Evolutionary conservation across 2,113 vertebrate species (phyloP).

Genomic region (Ctenodactylus gundi): DNA sequence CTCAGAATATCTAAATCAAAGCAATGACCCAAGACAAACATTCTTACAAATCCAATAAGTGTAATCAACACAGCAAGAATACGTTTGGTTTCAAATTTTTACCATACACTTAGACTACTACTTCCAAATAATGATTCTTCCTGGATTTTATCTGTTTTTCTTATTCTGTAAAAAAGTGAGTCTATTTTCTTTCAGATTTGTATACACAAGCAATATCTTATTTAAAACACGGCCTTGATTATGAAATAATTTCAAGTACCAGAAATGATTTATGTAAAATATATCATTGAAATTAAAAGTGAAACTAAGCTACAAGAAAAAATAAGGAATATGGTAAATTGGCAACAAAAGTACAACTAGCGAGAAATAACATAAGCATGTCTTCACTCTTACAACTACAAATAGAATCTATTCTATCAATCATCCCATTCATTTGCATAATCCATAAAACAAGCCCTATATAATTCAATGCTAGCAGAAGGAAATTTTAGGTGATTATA

Average conservation of each 20-base stretch:
- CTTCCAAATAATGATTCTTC: neutral
- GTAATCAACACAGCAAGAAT: neutral
- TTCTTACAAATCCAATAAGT: neutral
- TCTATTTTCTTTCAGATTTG: neutral
- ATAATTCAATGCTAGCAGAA: neutral
- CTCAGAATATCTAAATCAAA: slow-evolving; percentile 15
- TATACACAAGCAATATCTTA: neutral
- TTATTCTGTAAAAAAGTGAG: neutral
- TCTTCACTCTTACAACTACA: neutral
- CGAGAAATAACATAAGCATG: neutral
- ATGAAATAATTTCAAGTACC: neutral
- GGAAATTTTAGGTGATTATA: neutral
- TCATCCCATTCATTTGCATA: neutral
- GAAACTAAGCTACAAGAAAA: neutral
- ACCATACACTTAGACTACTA: neutral
- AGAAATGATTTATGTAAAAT: neutral
- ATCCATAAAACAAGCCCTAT: neutral
- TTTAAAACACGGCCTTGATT: neutral
- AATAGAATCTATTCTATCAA: neutral
- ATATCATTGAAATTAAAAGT: neutral
- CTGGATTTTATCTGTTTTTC: neutral
- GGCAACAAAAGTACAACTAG: neutral
- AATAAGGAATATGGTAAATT: neutral
- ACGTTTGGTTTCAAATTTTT: neutral
- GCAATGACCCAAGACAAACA: neutral